Conservation (phyloP, 92 coral and sea anemone genomes). For the Scolanthus callimorphus region DNA sequence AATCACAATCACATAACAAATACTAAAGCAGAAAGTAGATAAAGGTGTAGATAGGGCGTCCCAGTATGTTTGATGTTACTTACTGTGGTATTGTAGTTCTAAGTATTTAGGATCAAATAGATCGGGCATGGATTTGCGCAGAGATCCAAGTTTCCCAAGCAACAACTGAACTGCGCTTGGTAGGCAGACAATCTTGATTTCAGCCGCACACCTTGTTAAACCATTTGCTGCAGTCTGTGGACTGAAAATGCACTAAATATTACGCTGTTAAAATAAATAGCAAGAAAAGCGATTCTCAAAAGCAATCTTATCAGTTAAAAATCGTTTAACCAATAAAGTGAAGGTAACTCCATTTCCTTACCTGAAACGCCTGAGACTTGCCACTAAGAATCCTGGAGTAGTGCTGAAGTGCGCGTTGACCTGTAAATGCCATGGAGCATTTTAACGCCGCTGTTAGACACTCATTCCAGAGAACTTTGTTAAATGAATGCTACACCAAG, state of each 20-base stretch:
- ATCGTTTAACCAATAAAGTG: no score
- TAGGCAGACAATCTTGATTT: conserved; percentile 33
- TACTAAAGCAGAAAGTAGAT: no score
- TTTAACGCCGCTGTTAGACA: no score
- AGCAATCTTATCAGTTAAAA: no score
- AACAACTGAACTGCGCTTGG: conserved; percentile 30
- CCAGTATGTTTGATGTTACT: neutral
- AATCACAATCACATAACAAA: no score
- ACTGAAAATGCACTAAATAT: conserved; percentile 5
- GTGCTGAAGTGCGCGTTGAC: neutral
- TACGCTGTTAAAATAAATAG: neutral
- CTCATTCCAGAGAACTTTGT: no score
- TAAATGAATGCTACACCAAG: no score
- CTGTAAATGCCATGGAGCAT: no score
- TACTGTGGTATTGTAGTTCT: conserved; percentile 36
- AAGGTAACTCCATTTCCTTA: no score
- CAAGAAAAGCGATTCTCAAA: neutral
- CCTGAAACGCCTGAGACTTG: neutral
- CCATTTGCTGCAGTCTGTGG: conserved; percentile 36
- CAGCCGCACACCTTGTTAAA: conserved; percentile 31
- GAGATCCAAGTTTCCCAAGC: conserved; percentile 26
- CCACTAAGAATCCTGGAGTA: neutral
- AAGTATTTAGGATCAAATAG: conserved; percentile 24
- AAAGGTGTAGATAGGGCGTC: no score
- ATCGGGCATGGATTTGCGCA: conserved; percentile 18